These are phyloP conservation scores for Cnemophilus loriae DNA, from an alignment of 2,113 vertebrate species.

Conservation along the genomic window DNA sequence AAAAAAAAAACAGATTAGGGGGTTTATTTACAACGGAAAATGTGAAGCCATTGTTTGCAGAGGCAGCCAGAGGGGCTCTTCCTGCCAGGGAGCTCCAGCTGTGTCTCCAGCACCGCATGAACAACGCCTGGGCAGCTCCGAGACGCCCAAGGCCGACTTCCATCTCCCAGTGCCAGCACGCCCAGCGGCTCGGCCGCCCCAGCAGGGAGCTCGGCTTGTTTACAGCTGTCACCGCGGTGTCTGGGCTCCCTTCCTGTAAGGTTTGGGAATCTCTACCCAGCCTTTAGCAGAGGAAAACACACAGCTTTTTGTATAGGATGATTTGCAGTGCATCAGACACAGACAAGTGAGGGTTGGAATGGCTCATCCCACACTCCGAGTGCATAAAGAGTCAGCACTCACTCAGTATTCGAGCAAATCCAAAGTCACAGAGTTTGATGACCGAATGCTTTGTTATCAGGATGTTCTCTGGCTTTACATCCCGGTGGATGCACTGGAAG, in stretches of 20 bases:
- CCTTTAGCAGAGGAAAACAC: background rate
- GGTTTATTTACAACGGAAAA: constrained; percentile 6
- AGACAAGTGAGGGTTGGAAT: background rate
- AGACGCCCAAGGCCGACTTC: background rate
- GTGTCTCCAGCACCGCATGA: background rate
- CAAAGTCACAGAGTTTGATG: constrained; percentile 97
- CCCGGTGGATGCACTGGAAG: constrained; percentile 91
- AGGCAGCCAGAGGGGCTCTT: background rate
- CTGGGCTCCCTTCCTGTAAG: background rate
- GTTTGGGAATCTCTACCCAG: background rate
- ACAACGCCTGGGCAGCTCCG: background rate
- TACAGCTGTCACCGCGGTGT: accelerated
- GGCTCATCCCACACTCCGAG: background rate
- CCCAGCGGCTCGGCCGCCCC: background rate
- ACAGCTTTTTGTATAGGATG: accelerated
- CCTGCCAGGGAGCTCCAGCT: constrained; percentile 24
- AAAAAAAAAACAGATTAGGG: background rate
- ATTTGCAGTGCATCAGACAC: background rate
- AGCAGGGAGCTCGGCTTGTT: background rate
- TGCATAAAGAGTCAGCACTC: constrained; percentile 51
- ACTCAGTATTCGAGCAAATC: constrained; percentile 94
- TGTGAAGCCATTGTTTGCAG: background rate
- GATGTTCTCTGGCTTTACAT: constrained; percentile 96
- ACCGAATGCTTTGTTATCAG: constrained; percentile 92
- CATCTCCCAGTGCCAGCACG: background rate